Conservation (phyloP, 2,113 vertebrate genomes). For the Epinephelus moara region DNA sequence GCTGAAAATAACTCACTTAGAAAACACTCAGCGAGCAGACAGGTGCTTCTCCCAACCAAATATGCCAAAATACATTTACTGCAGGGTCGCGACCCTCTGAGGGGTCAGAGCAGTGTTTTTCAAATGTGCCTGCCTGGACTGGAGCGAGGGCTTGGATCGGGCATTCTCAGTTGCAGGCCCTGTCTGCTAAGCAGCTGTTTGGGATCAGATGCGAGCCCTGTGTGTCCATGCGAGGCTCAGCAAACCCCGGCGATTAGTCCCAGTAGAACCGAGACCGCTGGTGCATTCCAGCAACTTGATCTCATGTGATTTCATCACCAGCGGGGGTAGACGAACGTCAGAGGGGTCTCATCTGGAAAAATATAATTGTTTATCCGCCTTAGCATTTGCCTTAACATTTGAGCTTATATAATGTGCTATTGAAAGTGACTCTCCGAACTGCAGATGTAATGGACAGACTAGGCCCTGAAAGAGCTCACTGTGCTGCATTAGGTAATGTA, state of each 20-base stretch:
- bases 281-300: constrained; percentile 81
- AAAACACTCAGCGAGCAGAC: constrained; percentile 49
- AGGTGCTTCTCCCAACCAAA: constrained; percentile 65
- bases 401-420: constrained; percentile 7
- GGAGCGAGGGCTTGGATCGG: constrained; percentile 30
- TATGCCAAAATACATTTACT: constrained; percentile 60
- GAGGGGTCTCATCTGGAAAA: constrained; percentile 70
- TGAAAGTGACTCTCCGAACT: constrained; percentile 14
- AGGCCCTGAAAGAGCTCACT: neutral
- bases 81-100: constrained; percentile 57
- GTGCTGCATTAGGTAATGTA: constrained; percentile 3
- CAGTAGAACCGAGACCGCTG: constrained; percentile 73
- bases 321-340: constrained; percentile 52
- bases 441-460: constrained; percentile 2
- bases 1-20: constrained; percentile 58
- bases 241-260: constrained; percentile 77
- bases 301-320: constrained; percentile 77
- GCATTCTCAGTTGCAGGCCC: constrained; percentile 61
- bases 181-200: constrained; percentile 78
- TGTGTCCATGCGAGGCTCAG: constrained; percentile 71
- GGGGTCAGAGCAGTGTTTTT: constrained; percentile 73
- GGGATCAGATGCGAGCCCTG: constrained; percentile 73
- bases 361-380: constrained; percentile 67
- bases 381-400: constrained; percentile 23
- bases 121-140: constrained; percentile 50